Base-by-base conservation (phyloP, 64 coral and sea anemone species). In the Stichodactyla mertensii region DNA sequence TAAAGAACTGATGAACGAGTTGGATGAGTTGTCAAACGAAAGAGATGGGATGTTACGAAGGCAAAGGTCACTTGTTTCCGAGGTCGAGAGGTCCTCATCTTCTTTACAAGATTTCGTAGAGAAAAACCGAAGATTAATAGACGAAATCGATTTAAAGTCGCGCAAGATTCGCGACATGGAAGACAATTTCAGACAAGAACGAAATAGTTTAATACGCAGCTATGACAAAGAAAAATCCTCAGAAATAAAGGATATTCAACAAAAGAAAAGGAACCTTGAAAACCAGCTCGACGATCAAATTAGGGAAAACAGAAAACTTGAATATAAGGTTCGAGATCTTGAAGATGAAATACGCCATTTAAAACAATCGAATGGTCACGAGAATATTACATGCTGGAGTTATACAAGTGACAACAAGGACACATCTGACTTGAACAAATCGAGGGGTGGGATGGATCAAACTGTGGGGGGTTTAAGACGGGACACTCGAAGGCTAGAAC, bases 121-220 rank as follows among this genome's bases (percentile, higher is more conserved):
- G 20, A 93, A 98, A 20, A 98, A 98, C 58, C 87, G 90, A 55
- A 70, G 87, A 71, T 61, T 98, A 36, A 78, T 84, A 5, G 77
- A 87, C 18, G 95, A 94, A 57, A 91, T 92, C 18, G 89, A 92
- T 31, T 93, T 71, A 57, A 77, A 90, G 77, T 92, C 94, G 31
- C 85, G 88, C 22, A 93, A 87, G 58, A 96, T 96, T 51, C 85
- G 94, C n/a, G 85, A 93, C 64, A 96, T 96, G 94, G 94, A 96
- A 18, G 88, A 96, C 12, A 85, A 64, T 16, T 96, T 93, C 18
- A 87, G 87, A 82, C 88, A 89, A 18, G 94, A 96, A 60, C 92
- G 89, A 88, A 87, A 93, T 15, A 90, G 87, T 36, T 85, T 89
- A 20, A 71, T 93, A 18, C 86, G 94, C 54, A 92, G 57, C 55